Evolutionary conservation across 2,888 invertebrate genomes (phyloP), one percentile per base, ranked within the genome.

Genomic region (Synanthedon formicaeformis): DNA sequence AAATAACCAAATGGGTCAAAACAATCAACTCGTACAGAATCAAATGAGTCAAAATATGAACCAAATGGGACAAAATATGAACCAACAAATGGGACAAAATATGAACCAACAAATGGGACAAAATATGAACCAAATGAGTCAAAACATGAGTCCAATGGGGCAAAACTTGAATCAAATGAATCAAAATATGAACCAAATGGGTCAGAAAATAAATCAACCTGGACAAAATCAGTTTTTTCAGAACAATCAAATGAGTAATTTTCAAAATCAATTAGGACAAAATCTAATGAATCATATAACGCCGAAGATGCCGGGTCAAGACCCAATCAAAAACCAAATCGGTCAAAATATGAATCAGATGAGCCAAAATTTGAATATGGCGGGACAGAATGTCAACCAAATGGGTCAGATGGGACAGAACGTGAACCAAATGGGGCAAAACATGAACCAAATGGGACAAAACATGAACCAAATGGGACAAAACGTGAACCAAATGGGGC

Each of bases 41-140:
- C 69, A 67, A 40, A 53, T 58, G 56, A 55, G 52, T 16, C 65
- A 59, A 54, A 71, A 67, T 54, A 66, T 78, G 57, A 68, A 65
- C 54, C 78, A 73, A 64, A 73, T 73, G 66, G 77, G 69, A 51
- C 74, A 66, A 57, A 63, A 56, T 53, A 54, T 58, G 53, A 48
- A 55, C 53, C 69, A 66, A 55, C 69, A 66, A 55, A 40, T 58
- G 16, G 55, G 58, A 27, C 60, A 60, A 53, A 71, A 67, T 54
- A 66, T 78, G 57, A 68, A 65, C 54, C 78, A 73, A 64, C 78
- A 73, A 64, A 73, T 73, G 66, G 77, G 69, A 50, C 74, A 67
- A 57, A 63, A 56, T 53, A 63, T 65, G 55, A 54, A 55, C 49
- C 61, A 57, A 50, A 60, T 71, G 61, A 51, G 41, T 10, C 52